phyloP scores from a whole-genome alignment of 2,888 invertebrate genomes.

The Cartodere bifasciata region DNA sequence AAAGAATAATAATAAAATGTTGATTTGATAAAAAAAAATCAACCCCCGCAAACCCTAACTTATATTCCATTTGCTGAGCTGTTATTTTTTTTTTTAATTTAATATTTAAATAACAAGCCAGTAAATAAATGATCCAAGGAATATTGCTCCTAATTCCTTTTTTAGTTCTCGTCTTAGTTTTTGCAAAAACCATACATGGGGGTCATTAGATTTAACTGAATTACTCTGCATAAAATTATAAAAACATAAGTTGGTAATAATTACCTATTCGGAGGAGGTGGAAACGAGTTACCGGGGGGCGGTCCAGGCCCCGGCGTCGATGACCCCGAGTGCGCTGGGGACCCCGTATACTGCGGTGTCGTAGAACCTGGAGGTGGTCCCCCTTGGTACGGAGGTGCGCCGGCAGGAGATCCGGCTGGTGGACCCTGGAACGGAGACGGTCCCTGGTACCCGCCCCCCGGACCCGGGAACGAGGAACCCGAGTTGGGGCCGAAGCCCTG shows the following conservation, averaged over 20 bases:
- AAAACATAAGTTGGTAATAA: no score
- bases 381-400: constrained; percentile 58
- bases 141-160: no score
- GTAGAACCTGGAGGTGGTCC: constrained; percentile 60
- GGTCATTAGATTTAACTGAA: no score
- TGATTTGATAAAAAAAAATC: no score
- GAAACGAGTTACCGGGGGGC: constrained; percentile 40
- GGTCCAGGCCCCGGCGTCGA: constrained; percentile 69
- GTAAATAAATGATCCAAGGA: no score
- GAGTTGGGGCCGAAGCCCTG: constrained; percentile 52
- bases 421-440: constrained; percentile 50
- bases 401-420: constrained; percentile 61
- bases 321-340: constrained; percentile 70
- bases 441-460: constrained; percentile 39
- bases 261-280: constrained; percentile 48
- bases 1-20: no score
- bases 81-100: no score
- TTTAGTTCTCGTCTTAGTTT: no score
- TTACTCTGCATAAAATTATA: constrained; percentile 37
- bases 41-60: no score
- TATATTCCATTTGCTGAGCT: no score
- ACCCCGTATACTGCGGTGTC: constrained; percentile 75
- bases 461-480: constrained; percentile 47
- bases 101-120: no score
- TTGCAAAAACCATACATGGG: no score